Conservation (phyloP, 2,888 invertebrate genomes). For the Acleris laterana region DNA sequence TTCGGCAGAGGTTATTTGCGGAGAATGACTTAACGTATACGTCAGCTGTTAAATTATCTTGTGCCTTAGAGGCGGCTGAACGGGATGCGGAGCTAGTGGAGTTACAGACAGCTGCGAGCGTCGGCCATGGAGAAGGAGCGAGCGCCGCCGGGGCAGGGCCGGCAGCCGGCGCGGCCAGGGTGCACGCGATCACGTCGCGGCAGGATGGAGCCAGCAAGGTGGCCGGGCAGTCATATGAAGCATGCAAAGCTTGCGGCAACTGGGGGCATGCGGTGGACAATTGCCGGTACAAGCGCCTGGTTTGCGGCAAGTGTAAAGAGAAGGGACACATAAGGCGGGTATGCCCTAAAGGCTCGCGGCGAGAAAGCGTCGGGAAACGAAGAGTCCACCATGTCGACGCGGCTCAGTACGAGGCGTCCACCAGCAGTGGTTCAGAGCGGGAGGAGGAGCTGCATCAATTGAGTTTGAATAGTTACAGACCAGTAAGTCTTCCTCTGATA, state of each 20-base stretch:
- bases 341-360: too few species aligned
- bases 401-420: neutral
- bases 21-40: neutral
- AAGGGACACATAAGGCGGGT: too few species aligned
- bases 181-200: neutral
- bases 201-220: neutral
- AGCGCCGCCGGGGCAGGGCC: neutral
- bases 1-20: constrained; percentile 1
- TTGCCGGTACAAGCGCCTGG: neutral
- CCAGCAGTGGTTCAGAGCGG: neutral
- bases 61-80: constrained; percentile 2
- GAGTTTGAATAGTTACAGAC: neutral
- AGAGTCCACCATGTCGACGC: neutral
- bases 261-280: neutral
- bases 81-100: constrained; percentile 4
- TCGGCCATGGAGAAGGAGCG: neutral
- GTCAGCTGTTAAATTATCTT: neutral
- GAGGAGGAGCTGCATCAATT: neutral
- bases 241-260: neutral
- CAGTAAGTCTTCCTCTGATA: neutral
- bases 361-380: neutral
- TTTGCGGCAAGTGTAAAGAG: too few species aligned
- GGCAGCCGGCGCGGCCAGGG: neutral
- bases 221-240: neutral
- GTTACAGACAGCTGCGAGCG: neutral